These are phyloP conservation scores for Homarus americanus DNA, from an alignment of 1,140 invertebrate species.

Conservation along the genomic window DNA sequence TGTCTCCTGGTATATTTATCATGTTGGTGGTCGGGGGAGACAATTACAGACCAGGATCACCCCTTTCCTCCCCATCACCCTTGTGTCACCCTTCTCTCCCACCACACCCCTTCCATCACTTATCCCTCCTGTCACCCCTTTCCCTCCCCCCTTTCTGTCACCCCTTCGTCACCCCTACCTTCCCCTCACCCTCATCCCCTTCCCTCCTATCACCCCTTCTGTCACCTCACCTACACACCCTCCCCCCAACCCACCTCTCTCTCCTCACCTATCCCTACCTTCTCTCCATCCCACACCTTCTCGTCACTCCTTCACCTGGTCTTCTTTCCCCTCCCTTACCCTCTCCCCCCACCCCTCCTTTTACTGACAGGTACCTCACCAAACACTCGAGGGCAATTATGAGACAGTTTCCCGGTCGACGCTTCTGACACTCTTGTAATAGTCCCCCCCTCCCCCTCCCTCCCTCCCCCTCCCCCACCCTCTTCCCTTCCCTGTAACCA, in stretches of 20 bases:
- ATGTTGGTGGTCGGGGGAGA: conserved; percentile 5
- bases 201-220: too few relatives aligned
- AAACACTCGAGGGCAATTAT: conserved; percentile 37
- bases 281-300: too few relatives aligned
- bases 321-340: neutral
- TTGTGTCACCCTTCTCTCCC: too few relatives aligned
- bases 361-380: conserved; percentile 45
- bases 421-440: neutral
- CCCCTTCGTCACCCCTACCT: too few relatives aligned
- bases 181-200: too few relatives aligned
- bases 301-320: neutral
- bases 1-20: conserved; percentile 18
- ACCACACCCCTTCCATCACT: too few relatives aligned
- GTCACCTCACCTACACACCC: too few relatives aligned
- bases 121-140: too few relatives aligned
- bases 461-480: neutral
- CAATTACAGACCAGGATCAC: neutral
- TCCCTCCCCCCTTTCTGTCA: too few relatives aligned
- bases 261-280: neutral
- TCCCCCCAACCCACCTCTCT: too few relatives aligned
- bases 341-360: neutral
- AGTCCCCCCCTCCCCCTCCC: neutral
- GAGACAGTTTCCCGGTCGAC: neutral
- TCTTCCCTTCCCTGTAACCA: neutral
- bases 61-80: too few relatives aligned